Evolutionary conservation across 2,888 invertebrate genomes (phyloP).

Genomic region (Scelioninae gen. 2): DNA sequence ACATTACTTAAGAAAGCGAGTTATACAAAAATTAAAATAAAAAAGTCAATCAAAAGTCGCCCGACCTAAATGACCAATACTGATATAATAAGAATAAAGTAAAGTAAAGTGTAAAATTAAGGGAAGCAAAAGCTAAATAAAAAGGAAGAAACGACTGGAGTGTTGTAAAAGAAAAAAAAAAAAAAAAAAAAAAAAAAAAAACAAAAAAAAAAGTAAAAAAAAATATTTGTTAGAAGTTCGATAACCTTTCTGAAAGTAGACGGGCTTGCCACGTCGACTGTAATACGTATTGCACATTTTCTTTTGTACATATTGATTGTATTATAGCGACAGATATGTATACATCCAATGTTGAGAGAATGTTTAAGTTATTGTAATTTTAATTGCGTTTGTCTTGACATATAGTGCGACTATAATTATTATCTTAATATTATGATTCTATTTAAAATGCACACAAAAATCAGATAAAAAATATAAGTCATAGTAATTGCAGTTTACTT

Average conservation of each 20-base stretch:
- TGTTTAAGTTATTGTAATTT: conserved; percentile 65
- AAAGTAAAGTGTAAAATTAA: too few species aligned
- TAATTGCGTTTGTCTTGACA: conserved; percentile 61
- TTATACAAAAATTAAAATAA: conserved; percentile 11
- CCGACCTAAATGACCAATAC: conserved; percentile 59
- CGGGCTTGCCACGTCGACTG: conserved; percentile 49
- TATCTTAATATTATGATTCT: conserved; percentile 67
- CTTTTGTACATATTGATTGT: conserved; percentile 73
- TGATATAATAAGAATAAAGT: too few species aligned
- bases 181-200: too few species aligned
- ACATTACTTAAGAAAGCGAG: conserved; percentile 58
- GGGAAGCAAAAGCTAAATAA: too few species aligned
- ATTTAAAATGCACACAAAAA: conserved; percentile 70
- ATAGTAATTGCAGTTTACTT: conserved; percentile 61
- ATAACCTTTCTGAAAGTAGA: conserved; percentile 71
- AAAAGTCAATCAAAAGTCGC: too few species aligned
- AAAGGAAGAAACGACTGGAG: too few species aligned
- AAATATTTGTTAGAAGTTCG: conserved; percentile 67
- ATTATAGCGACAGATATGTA: conserved; percentile 62
- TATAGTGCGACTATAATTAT: conserved; percentile 63
- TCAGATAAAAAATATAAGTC: conserved; percentile 69
- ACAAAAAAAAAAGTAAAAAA: too few species aligned
- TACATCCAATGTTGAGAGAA: conserved; percentile 61
- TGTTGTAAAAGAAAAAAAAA: too few species aligned
- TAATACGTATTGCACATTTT: conserved; percentile 61